Percentiles rank a stretch among this genome's conserved stretches.
These are phyloP conservation scores for Heterodera filipjevi DNA, from an alignment of 2,888 invertebrate genomes.

Conservation along the genomic window DNA sequence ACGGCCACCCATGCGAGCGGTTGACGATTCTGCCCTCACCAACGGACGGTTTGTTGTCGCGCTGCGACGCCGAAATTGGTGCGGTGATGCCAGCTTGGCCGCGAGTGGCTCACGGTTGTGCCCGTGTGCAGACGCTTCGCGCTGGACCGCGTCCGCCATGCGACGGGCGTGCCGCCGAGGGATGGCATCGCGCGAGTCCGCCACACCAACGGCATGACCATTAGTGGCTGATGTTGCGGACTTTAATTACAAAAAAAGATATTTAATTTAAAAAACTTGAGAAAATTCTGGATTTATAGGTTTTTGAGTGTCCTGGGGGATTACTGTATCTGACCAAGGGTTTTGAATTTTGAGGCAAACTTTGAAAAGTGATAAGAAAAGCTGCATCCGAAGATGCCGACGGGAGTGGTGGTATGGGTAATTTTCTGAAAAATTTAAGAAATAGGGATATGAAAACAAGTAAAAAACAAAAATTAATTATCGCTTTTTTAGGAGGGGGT, in stretches of 20 bases:
- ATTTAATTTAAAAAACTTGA: neutral
- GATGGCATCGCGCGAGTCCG: neutral
- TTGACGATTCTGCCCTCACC: neutral
- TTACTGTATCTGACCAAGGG: too few species aligned
- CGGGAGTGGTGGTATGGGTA: too few species aligned
- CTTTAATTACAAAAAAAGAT: neutral
- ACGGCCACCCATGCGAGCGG: neutral
- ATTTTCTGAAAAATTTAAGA: too few species aligned
- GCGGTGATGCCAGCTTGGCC: slow-evolving; percentile 1
- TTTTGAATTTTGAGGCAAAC: too few species aligned
- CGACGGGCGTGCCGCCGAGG: slow-evolving; percentile 16
- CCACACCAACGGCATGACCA: neutral
- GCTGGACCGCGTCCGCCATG: slow-evolving; percentile 30
- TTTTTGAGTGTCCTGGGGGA: too few species aligned
- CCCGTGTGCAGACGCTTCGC: slow-evolving; percentile 24
- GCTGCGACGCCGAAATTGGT: slow-evolving; percentile 1
- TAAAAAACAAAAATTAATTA: too few species aligned
- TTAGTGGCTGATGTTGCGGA: neutral
- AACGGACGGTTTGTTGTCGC: neutral
- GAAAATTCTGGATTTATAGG: too few species aligned
- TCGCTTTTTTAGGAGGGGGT: too few species aligned
- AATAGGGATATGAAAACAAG: too few species aligned
- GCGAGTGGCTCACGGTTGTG: slow-evolving; percentile 25
- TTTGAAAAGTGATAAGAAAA: too few species aligned
- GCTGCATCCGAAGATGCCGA: too few species aligned